phyloP scores from a whole-genome alignment of 2,113 vertebrate genomes.

The Chiloscyllium plagiosum region DNA sequence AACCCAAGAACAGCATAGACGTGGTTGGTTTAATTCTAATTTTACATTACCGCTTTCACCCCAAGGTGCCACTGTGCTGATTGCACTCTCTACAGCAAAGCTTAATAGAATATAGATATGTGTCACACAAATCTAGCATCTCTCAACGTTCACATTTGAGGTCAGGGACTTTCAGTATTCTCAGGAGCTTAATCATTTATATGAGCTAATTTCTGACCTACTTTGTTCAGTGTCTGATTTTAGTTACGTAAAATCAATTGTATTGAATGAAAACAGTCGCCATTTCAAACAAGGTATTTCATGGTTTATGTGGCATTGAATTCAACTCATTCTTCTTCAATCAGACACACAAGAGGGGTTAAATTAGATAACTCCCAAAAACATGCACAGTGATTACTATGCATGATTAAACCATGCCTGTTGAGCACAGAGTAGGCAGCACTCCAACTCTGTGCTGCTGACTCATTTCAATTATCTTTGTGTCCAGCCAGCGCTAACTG shows the following conservation, averaged over 20 bases:
- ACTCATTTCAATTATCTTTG: background rate
- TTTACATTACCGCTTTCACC: background rate
- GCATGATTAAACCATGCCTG: too few relatives aligned
- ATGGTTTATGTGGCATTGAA: background rate
- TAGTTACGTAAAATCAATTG: constrained; percentile 9
- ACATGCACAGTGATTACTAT: background rate
- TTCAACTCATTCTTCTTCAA: background rate
- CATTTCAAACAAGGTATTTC: constrained; percentile 3
- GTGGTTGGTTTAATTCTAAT: background rate
- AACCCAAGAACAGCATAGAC: background rate
- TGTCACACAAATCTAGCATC: background rate
- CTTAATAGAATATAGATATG: background rate
- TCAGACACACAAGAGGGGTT: background rate
- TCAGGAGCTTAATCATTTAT: constrained; percentile 2
- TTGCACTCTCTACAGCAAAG: background rate
- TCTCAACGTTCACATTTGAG: background rate
- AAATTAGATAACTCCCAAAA: background rate
- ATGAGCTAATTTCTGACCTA: constrained; percentile 13
- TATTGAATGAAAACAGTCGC: constrained; percentile 11
- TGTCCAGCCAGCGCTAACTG: background rate
- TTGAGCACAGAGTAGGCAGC: background rate
- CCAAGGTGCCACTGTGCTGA: background rate
- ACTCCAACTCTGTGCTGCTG: background rate
- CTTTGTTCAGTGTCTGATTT: background rate
- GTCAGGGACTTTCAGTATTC: background rate